Conservation (phyloP, 2,113 vertebrate species). For the Sinocyclocheilus rhinocerous region DNA sequence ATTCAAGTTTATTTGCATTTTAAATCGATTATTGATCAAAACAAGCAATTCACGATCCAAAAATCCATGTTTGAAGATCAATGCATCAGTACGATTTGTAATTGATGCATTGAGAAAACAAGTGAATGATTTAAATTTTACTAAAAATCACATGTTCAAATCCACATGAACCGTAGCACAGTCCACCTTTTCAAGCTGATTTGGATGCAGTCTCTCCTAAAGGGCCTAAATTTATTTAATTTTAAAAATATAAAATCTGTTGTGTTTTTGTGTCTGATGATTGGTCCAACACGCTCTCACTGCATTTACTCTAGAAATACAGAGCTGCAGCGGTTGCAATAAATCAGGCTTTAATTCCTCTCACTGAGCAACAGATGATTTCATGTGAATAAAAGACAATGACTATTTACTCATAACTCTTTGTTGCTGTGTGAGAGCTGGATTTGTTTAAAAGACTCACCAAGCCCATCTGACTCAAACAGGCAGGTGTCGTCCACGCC, state of each 20-base stretch:
- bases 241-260: neutral
- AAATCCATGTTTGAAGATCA: no score
- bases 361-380: neutral
- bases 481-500: conserved; percentile 96
- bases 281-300: neutral
- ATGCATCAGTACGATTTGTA: no score
- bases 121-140: no score
- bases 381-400: neutral
- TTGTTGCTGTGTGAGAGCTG: neutral
- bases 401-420: neutral
- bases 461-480: conserved; percentile 97
- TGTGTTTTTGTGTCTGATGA: neutral
- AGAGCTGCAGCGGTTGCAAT: neutral
- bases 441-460: conserved; percentile 75
- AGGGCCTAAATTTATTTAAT: no score
- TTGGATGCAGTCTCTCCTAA: no score
- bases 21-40: no score
- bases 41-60: no score
- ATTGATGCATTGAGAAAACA: no score
- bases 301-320: neutral
- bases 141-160: no score
- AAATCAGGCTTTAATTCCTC: neutral
- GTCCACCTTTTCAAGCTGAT: no score
- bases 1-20: no score
- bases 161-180: no score